Base-by-base conservation (phyloP, 2,888 invertebrate species). In the Argyra leucocephala region DNA sequence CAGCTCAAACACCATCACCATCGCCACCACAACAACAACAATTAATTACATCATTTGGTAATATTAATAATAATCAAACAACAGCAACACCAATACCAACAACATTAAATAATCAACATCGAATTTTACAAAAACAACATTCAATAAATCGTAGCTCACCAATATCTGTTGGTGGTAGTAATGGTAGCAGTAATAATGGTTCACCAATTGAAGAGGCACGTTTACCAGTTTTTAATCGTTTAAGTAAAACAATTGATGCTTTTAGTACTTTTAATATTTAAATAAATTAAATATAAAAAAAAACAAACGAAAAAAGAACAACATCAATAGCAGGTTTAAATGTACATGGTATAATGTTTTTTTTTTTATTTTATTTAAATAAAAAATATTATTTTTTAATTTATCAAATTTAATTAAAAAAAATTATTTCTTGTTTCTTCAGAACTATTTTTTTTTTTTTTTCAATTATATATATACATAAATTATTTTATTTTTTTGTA, bases 211-310 rank as follows among this genome's bases (percentile, higher is more conserved):
- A 84, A 67, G 86, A 86, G 68, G 84, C 86, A 63, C 83, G 92
- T 73, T 83, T 92, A 77, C 91, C 92, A 61, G 91, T 92, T 48
- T 92, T 92, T 83, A 88, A 88, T 80, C 83, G 85, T 74, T 82
- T 88, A 74, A 85, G 85, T 74, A 83, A 83, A 70, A 81, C 82
- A 65, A 74, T 82, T 68, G 78, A 82, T 31, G 21, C 61, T 21
- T 61, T 61, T n/a, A 26, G n/a, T 26, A n/a, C 61, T 26, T 61
- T 61, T n/a, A 61, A 61, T 61, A 61, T 61, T 23, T 61, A 61
- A 61, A 61, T 5, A n/a, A 22, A 22, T 15, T 48, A 18, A 48
- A 18, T 48, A 2, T 37, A 15, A 48, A 48, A 48, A 48, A 12
- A 2, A 6, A 12, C 5, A 12, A 6, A 48, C 2, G 18, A 48